Percentiles rank a stretch among this genome's conserved stretches.
phyloP scores from a whole-genome alignment of 23 tunicate species.

The Oikopleura vanhoeffeni region DNA sequence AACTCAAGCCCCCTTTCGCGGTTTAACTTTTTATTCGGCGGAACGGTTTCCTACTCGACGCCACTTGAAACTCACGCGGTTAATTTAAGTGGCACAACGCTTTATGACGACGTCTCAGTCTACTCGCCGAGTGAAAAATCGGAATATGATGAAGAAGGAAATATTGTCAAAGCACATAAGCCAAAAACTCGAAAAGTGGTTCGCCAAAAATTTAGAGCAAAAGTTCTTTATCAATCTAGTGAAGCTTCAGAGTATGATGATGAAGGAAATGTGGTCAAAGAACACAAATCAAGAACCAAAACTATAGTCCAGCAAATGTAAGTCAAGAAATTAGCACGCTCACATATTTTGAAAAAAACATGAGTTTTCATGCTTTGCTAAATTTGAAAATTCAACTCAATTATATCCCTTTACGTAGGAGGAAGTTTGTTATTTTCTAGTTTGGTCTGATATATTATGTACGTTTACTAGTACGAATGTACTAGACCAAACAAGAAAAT shows the following conservation, averaged over 20 bases:
- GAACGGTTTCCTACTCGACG: no score
- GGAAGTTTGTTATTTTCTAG: no score
- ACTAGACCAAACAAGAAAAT: no score
- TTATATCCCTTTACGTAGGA: no score
- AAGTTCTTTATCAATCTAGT: not conserved
- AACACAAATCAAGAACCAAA: not conserved
- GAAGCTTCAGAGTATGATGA: not conserved
- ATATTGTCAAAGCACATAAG: not conserved
- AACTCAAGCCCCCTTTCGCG: no score
- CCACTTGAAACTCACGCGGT: no score
- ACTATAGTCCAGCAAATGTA: not conserved
- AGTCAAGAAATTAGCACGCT: not conserved
- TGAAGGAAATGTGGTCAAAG: constrained; percentile 1
- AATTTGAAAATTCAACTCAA: no score
- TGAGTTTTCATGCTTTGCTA: no score
- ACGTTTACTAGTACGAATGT: no score
- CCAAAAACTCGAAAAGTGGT: not conserved
- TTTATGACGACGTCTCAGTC: constrained; percentile 1
- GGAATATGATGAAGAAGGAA: not conserved
- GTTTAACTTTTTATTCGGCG: no score
- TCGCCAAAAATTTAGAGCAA: not conserved
- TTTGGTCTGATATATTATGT: no score
- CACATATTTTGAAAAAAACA: no score
- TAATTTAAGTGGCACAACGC: not conserved
- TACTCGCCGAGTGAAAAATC: not conserved